Conservation (phyloP, 2,113 vertebrate species). For the Atlantisia rogersi region DNA sequence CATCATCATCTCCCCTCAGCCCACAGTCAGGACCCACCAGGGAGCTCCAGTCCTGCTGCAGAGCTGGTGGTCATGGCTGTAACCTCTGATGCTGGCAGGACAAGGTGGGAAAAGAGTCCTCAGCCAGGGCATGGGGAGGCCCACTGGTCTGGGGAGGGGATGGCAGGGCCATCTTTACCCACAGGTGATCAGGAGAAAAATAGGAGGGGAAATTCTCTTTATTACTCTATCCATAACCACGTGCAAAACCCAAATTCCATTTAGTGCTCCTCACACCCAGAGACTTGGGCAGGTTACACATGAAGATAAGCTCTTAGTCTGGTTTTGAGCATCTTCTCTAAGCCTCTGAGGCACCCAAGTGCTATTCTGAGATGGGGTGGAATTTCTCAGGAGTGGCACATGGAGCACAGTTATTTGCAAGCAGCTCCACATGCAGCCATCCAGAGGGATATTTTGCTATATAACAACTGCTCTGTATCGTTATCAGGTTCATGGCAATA, state of each 20-base stretch:
- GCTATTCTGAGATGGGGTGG: not conserved
- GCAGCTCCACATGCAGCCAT: not conserved
- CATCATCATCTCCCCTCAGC: not conserved
- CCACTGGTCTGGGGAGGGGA: not conserved
- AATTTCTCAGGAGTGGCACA: not conserved
- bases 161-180: not conserved
- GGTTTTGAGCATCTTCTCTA: not conserved
- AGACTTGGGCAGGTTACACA: not conserved
- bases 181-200: not conserved
- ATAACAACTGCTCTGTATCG: not conserved
- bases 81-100: not conserved
- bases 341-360: not conserved
- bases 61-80: not conserved
- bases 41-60: not conserved
- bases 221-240: not conserved
- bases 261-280: not conserved
- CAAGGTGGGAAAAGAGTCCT: not conserved
- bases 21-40: no score
- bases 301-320: not conserved
- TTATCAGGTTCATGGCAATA: not conserved
- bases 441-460: not conserved
- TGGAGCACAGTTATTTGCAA: not conserved
- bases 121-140: fast-evolving
- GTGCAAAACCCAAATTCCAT: not conserved
- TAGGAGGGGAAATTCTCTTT: not conserved